These are phyloP conservation scores for Chaitophorus viminalis DNA, from an alignment of 2,888 invertebrate species.

Conservation along the genomic window DNA sequence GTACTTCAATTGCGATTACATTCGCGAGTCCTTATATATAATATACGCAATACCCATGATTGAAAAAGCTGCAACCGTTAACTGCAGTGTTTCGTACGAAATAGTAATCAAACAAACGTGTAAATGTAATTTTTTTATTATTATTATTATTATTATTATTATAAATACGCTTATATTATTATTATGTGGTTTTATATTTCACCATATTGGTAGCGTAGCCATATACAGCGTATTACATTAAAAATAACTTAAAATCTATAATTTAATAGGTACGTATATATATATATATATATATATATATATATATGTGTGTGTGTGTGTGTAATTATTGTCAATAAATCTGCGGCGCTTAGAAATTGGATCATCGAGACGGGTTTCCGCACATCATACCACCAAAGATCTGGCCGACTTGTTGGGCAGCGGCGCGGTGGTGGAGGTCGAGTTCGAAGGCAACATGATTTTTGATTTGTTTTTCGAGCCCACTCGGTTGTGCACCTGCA, in stretches of 20 bases:
- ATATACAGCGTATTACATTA: too few species aligned
- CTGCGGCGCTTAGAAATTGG: neutral
- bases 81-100: too few species aligned
- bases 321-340: neutral
- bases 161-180: neutral
- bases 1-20: too few species aligned
- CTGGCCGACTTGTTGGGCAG: slow-evolving; percentile 17
- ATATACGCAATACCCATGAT: too few species aligned
- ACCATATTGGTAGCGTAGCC: too few species aligned
- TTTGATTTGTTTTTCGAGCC: slow-evolving; percentile 63
- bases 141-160: neutral
- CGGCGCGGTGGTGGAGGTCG: neutral
- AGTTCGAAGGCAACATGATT: slow-evolving; percentile 50
- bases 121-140: neutral
- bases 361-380: neutral
- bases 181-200: neutral
- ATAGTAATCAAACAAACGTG: neutral
- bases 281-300: too few species aligned
- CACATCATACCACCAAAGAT: slow-evolving; percentile 22
- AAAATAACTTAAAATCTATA: neutral
- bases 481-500: slow-evolving; percentile 64
- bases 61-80: too few species aligned
- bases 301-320: too few species aligned
- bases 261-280: too few species aligned
- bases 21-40: too few species aligned